Evolutionary conservation across 2,113 vertebrate species (phyloP).

Genomic region (Psephotus haematonotus): DNA sequence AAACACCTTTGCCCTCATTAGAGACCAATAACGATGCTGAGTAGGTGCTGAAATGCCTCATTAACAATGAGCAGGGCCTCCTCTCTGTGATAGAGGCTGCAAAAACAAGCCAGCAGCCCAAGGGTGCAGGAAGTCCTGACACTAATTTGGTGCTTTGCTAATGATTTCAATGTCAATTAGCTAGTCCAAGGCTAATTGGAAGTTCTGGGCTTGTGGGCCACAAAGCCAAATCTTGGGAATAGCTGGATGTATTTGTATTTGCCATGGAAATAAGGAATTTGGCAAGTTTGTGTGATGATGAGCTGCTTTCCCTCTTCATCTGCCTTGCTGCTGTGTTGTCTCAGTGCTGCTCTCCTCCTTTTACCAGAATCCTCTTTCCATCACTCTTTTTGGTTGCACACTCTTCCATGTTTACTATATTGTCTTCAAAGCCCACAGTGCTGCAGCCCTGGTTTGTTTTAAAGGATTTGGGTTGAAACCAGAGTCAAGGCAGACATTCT

Average conservation of each 20-base stretch:
- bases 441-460: not conserved
- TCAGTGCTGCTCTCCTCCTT: rapidly evolving
- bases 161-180: not conserved
- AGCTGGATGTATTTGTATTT: not conserved
- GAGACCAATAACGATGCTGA: not conserved
- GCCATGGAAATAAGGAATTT: not conserved
- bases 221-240: not conserved
- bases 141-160: not conserved
- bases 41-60: slow-evolving; percentile 20
- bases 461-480: not conserved
- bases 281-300: not conserved
- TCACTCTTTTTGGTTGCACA: rapidly evolving
- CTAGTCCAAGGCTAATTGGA: rapidly evolving
- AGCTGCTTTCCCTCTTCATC: not conserved
- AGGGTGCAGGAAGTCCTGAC: not conserved
- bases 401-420: rapidly evolving
- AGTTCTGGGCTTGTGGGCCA: not conserved
- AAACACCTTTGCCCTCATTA: slow-evolving; percentile 5
- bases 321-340: not conserved
- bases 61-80: not conserved
- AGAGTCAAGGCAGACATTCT: rapidly evolving
- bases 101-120: not conserved
- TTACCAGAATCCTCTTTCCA: not conserved
- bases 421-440: not conserved
- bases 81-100: not conserved